A percentile compares a stretch with the other conserved stretches of the same genome.
Evolutionary conservation across 64 coral and sea anemone species (phyloP).

Genomic region (Dendrophyllia cribrosa): DNA sequence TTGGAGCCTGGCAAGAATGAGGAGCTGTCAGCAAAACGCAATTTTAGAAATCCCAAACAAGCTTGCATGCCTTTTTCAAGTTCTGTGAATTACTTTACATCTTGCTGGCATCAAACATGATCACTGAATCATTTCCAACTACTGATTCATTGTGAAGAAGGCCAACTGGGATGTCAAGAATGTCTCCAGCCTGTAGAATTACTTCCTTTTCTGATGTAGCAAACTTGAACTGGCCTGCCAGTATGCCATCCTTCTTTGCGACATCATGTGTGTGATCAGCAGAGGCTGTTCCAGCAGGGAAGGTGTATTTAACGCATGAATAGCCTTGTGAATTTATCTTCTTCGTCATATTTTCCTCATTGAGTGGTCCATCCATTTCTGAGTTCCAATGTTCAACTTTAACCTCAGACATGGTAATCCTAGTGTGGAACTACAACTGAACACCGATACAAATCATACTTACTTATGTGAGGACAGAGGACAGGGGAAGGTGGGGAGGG

Average conservation of each 20-base stretch:
- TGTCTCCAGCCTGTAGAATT: conserved; percentile 64
- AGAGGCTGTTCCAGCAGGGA: conserved; percentile 67
- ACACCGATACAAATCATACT: too few species aligned
- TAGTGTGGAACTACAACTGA: too few species aligned
- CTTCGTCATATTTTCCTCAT: conserved; percentile 54
- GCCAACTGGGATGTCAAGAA: conserved; percentile 55
- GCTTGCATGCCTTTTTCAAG: too few species aligned
- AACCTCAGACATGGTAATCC: too few species aligned
- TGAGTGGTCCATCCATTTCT: conserved; percentile 46
- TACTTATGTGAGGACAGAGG: too few species aligned
- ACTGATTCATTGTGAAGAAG: conserved; percentile 59
- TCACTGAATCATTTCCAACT: conserved; percentile 35
- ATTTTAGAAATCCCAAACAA: too few species aligned
- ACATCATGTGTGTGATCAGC: conserved; percentile 63
- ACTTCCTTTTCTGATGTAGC: conserved; percentile 62
- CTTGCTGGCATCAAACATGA: conserved; percentile 71
- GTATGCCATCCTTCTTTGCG: conserved; percentile 65
- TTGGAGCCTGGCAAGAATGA: too few species aligned
- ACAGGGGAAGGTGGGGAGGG: too few species aligned
- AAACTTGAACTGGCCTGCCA: conserved; percentile 64
- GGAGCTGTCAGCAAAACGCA: too few species aligned
- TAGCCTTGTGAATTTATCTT: conserved; percentile 62
- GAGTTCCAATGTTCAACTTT: conserved; percentile 46
- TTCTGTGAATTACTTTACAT: neutral
- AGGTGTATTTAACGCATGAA: conserved; percentile 54